Evolutionary conservation across 2,888 invertebrate genomes (phyloP).

Genomic region (Trissoscelio sp.): DNA sequence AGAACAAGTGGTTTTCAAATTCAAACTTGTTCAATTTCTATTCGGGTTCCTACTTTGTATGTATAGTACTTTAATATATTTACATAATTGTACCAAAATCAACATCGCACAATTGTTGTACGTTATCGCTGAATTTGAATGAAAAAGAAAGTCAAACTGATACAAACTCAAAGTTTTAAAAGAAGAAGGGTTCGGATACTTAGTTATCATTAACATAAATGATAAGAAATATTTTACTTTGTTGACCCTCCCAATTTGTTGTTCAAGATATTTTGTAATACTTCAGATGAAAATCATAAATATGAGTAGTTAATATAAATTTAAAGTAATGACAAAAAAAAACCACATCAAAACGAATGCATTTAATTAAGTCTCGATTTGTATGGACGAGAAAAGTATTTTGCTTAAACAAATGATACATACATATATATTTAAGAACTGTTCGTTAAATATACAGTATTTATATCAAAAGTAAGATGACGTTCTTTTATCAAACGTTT

Average conservation of each 20-base stretch:
- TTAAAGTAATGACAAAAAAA: neutral
- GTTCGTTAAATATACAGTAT: conserved; percentile 31
- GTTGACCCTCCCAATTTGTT: conserved; percentile 6
- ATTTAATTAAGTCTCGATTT: conserved; percentile 20
- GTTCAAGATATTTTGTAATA: conserved; percentile 27
- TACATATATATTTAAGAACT: conserved; percentile 31
- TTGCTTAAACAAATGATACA: conserved; percentile 17
- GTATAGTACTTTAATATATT: conserved; percentile 29
- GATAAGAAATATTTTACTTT: neutral
- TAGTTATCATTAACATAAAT: neutral
- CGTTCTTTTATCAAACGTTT: conserved; percentile 24
- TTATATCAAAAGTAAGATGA: conserved; percentile 38
- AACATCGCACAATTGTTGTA: conserved; percentile 47
- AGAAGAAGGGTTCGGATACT: too few species aligned
- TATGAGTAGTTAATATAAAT: conserved; percentile 1
- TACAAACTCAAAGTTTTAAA: too few species aligned
- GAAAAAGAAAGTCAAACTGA: too few species aligned
- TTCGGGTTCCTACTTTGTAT: conserved; percentile 50
- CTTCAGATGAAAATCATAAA: neutral
- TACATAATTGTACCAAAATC: conserved; percentile 23
- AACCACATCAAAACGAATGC: conserved; percentile 28
- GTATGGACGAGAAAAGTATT: conserved; percentile 11
- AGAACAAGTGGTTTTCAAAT: neutral
- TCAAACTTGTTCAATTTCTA: conserved; percentile 31
- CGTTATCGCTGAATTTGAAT: conserved; percentile 13